These are phyloP conservation scores for Ornithoptera alexandrae DNA, from an alignment of 2,888 invertebrate species.

Conservation along the genomic window DNA sequence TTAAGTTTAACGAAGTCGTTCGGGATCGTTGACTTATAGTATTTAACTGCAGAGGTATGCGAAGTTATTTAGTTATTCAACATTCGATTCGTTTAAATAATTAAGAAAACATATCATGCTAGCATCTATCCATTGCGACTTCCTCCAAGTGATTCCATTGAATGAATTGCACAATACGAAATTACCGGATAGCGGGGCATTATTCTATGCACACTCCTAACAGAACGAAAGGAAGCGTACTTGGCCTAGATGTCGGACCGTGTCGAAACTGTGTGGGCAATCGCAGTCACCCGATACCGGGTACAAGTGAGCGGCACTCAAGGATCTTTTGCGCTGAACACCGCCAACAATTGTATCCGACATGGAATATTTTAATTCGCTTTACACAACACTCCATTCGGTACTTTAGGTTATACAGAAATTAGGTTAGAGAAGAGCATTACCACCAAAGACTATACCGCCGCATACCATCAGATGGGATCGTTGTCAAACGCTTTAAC, in stretches of 20 bases:
- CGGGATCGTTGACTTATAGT: no score
- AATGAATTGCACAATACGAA: slow-evolving; percentile 20
- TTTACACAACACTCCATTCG: slow-evolving; percentile 17
- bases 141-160: slow-evolving; percentile 5
- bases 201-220: slow-evolving; percentile 23
- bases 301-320: slow-evolving; percentile 31
- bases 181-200: slow-evolving; percentile 26
- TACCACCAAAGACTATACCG: no score
- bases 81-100: not conserved
- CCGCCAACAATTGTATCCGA: slow-evolving; percentile 25
- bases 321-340: slow-evolving; percentile 26
- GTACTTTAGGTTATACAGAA: not conserved
- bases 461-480: no score
- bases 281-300: slow-evolving; percentile 34
- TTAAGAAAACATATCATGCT: not conserved
- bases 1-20: no score
- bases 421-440: not conserved
- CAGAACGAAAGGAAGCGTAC: slow-evolving; percentile 63
- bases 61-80: no score
- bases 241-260: slow-evolving; percentile 57
- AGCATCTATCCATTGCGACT: slow-evolving; percentile 5
- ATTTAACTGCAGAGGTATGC: no score
- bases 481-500: no score
- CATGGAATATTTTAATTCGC: slow-evolving; percentile 19
- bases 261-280: slow-evolving; percentile 50